Base-by-base conservation (phyloP, 53 echinoderm and acorn worm species). In the Holothuria scabra region DNA sequence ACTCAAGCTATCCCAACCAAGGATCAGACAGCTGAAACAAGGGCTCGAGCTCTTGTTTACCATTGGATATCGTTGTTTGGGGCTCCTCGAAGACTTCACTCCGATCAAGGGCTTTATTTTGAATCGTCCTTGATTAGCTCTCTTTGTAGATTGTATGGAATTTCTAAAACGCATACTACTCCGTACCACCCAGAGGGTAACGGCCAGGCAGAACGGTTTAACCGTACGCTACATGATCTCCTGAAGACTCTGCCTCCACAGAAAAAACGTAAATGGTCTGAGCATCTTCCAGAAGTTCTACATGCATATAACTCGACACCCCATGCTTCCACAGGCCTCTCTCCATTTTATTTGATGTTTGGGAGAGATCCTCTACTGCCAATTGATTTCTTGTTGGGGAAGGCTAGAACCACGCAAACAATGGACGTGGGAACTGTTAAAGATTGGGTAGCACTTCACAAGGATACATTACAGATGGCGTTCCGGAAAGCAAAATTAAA, bases 321-420 rank as follows among this genome's bases (percentile, higher is more conserved):
- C 1, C 90, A 90, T 74, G 57, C 83, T 13, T 82, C 82, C 14
- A 90, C 90, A 7, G 76, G 82, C 11, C 65, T 83, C 16, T 49
- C 91, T 0, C 84, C 91, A 18, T 90, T 87, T 66, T 87, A 63
- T 67, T 55, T 90, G 30, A 74, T 90, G 66, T 90, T 90, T 87
- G 87, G 91, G 30, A 18, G 91, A 23, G 68, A 87, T 25, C 84
- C 91, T 0, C 46, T 35, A 6, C 79, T 90, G 24, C 90, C 90
- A 14, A 56, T 90, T 12, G 90, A 90, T 37, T 83, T 82, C 24
- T 30, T 90, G 29, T 35, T 87, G 30, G 74, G 55, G 21, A 20
- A 22, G 3, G 12, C 23, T 23, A 48, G 32, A 59, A 34, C 49
- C 60, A 56, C 60, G 33, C 38, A 55, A n/a, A 12, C 66, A 66